Evolutionary conservation across 1,140 invertebrate species (phyloP), one percentile per base, ranked within the genome.

Genomic region (Pteromalus puparum): DNA sequence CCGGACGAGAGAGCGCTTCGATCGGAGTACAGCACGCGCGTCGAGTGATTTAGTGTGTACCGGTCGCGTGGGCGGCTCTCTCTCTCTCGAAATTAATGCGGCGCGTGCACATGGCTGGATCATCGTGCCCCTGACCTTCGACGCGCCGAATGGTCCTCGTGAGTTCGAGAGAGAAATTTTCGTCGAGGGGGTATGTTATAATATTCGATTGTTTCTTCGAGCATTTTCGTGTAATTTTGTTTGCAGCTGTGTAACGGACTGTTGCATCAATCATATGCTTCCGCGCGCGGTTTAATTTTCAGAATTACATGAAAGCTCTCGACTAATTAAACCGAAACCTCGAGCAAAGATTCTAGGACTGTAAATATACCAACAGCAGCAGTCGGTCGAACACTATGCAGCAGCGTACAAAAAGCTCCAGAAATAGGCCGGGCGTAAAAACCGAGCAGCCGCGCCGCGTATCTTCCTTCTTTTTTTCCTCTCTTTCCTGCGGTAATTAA

Each of bases 401-500:
- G 48, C 0, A 21, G 1, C 18, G 38, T 21, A n/a, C 1, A 61
- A 21, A 21, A 61, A n/a, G 21, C 53, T 61, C 53, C 5, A 21
- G 18, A 61, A 61, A 61, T 61, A 61, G 53, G 53, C 18, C 53
- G 21, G 3, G 53, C 21, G 53, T 61, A 61, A 61, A 61, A 61
- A 21, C 53, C 53, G 18, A n/a, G 53, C 21, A 61, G 21, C 48
- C 15, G 46, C 15, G 46, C 2, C 30, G 30, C 30, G 21, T 10
- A n/a, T 61, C 53, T 61, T 61, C 21, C 53, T 21, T 21, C 53
- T n/a, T 21, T 61, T 61, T 6, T 61, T 61, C 53, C 53, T 61
- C 53, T 61, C 7, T n/a, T n/a, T n/a, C n/a, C n/a, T 2, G 38
- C 53, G 53, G 72, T 74, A 42, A 74, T 74, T 74, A 74, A 74